Conservation (phyloP, 1,140 invertebrate genomes). For the Nephotettix cincticeps region DNA sequence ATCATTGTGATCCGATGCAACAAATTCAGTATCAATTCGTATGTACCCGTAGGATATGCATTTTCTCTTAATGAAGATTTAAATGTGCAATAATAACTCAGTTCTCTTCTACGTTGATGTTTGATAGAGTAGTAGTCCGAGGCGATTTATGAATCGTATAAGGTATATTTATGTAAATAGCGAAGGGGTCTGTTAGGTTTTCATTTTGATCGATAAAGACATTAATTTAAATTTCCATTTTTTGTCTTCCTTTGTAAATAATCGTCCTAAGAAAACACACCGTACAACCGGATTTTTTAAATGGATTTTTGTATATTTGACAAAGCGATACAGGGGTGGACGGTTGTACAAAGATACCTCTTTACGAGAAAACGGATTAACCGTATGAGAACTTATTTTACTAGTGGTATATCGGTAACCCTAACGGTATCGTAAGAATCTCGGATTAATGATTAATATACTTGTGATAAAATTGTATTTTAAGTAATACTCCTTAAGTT, state of each 20-base stretch:
- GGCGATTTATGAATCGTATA: not conserved
- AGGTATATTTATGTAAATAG: conserved; percentile 1
- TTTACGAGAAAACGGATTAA: not conserved
- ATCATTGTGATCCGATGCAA: not conserved
- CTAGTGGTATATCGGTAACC: not conserved
- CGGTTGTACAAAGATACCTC: not conserved
- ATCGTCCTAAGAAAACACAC: not conserved
- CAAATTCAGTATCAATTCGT: not conserved
- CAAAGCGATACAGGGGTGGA: not conserved
- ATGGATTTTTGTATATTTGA: conserved; percentile 5
- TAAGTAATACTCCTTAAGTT: not conserved
- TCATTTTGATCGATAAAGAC: not conserved
- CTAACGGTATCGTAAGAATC: not conserved
- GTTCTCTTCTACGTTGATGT: not conserved
- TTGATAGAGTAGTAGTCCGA: not conserved
- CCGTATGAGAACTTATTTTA: not conserved
- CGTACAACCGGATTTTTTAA: not conserved
- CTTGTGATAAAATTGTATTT: conserved; percentile 9
- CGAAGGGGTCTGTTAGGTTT: not conserved
- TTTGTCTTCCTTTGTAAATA: conserved; percentile 12
- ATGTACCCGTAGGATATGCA: not conserved
- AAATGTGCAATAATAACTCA: conserved; percentile 3
- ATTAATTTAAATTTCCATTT: not conserved
- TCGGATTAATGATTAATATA: conserved; percentile 8
- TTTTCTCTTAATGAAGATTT: not conserved